Evolutionary conservation across 1,140 invertebrate species (phyloP), one percentile per base, ranked within the genome.

Genomic region (Manduca sexta): DNA sequence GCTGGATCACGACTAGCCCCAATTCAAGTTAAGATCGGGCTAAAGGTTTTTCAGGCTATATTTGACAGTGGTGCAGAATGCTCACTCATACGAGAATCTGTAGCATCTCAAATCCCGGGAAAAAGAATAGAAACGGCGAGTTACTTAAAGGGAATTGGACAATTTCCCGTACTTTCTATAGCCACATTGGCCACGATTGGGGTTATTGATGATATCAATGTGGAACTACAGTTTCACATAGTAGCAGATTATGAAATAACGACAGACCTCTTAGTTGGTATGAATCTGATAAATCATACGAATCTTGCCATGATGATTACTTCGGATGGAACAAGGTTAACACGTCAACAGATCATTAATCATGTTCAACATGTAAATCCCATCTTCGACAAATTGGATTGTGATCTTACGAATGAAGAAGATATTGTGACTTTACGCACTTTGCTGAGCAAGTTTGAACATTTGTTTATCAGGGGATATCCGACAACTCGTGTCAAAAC

Each of bases 401-500:
- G 12, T 35, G 45, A 53, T 30, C 10, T 53, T 7, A 39, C 26
- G 2, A 31, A 45, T 16, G 43, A 46, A 34, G 16, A 46, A 5
- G 17, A 64, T 52, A 41, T 56, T 10, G 39, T 33, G 12, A 17
- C 46, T 44, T 26, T 64, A 13, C 37, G 38, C 10, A 53, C 45
- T 5, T 37, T 63, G 11, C 60, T 0, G 60, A 63, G 10, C n/a
- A 35, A 35, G 3, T 35, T 11, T 12, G n/a, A 35, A n/a, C n/a
- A 35, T 14, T 14, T 35, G 3, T 64, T 67, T 33, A 67, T 58
- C 10, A 43, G 35, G 3, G 64, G 60, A 0, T 60, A 52, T 18
- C 49, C 57, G 1, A 13, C 11, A 2, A 51, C 50, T 0, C 46
- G 60, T 1, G 62, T 61, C 7, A 66, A 66, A 29, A 64, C 58